Base-by-base conservation (phyloP, 2,888 invertebrate genomes). In the Caenorhabditis uteleia region DNA sequence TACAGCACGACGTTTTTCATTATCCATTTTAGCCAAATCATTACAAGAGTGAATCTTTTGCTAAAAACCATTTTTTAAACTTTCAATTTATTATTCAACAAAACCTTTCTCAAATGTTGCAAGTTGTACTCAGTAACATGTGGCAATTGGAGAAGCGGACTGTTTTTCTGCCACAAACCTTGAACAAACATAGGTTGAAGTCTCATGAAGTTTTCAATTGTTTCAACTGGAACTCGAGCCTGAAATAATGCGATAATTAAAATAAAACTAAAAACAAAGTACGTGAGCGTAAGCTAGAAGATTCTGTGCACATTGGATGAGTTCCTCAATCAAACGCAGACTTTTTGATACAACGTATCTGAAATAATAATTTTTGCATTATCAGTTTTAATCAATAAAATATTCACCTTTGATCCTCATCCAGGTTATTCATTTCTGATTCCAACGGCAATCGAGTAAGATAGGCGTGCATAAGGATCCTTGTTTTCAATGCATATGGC, bases 151-250 rank as follows among this genome's bases (percentile, higher is more conserved):
- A 97, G 87, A 25, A 99, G 86, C 0, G 95, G 92, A 67, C 92
- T 93, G 84, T 93, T 93, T 84, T 89, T 91, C 80, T 95, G 94
- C 93, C 95, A 95, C 57, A 95, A 86, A 0, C 90, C 97, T 87
- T 99, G 98, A 3, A 97, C 92, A 57, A 95, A 89, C 92, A 97
- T 94, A 31, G 95, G 95, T 56, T 91, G 91, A 54, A 95, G 86
- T 84, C 93, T 51, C 39, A 74, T 54, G 26, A 74, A 47, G 39
- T 76, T 76, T 18, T 76, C 76, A n/a, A 74, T 55, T 3, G 74
- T 76, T 27, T 76, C 76, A 27, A 73, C 40, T 8, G 76, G 58
- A 38, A 76, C 60, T 31, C 48, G 27, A 10, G 38, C 42, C 29
- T 65, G 59, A n/a, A n/a, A n/a, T n/a, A n/a, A n/a, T n/a, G n/a